These are phyloP conservation scores for Megalurothrips usitatus DNA, from an alignment of 2,888 invertebrate species.

Conservation along the genomic window DNA sequence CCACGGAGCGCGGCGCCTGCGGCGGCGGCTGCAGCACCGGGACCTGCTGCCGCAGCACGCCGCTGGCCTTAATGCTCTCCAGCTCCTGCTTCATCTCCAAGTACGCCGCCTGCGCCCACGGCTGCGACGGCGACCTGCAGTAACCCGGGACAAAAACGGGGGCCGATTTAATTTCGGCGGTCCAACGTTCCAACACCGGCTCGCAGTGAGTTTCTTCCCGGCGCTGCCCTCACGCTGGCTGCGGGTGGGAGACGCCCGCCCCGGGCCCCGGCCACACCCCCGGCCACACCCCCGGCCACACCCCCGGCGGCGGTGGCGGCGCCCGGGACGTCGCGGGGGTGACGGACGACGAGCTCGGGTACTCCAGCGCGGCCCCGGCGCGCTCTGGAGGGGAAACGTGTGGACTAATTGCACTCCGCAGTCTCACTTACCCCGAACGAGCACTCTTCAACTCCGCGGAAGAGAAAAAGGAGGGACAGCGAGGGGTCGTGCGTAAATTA, in stretches of 20 bases:
- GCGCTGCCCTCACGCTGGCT: no score
- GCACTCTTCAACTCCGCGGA: no score
- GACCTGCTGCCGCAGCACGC: not conserved
- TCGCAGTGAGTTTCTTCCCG: no score
- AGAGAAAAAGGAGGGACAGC: not conserved
- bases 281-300: not conserved
- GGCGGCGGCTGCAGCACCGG: not conserved
- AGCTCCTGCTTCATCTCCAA: constrained; percentile 17
- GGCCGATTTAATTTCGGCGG: no score
- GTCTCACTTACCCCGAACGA: no score
- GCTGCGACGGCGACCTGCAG: not conserved
- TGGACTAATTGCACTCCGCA: no score
- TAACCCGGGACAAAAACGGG: no score
- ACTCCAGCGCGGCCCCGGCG: not conserved
- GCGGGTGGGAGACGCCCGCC: no score
- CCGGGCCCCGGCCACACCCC: no score
- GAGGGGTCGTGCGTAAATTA: not conserved
- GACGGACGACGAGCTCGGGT: not conserved
- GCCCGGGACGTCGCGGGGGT: not conserved
- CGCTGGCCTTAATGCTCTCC: not conserved
- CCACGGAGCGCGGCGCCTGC: not conserved
- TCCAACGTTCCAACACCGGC: no score
- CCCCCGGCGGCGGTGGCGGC: not conserved
- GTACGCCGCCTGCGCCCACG: not conserved
- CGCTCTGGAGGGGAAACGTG: no score